Conservation (phyloP, 2,888 invertebrate species). For the Chesias legatella region DNA sequence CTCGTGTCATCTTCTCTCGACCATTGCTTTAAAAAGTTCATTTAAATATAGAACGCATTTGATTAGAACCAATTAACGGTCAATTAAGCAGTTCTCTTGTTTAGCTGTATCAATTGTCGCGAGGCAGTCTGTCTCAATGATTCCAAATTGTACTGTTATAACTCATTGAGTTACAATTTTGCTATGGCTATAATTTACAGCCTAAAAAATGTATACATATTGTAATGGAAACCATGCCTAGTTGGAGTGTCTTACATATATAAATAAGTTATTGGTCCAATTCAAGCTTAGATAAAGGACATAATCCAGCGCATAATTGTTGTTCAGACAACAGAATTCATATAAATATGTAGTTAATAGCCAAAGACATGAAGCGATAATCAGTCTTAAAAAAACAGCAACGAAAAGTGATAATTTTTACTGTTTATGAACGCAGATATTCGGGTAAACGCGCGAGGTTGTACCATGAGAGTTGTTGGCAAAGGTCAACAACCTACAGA, state of each 20-base stretch:
- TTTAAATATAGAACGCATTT: constrained; percentile 78
- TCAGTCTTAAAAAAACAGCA: constrained; percentile 50
- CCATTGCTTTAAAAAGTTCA: constrained; percentile 59
- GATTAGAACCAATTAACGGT: constrained; percentile 76
- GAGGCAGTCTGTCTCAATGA: constrained; percentile 51
- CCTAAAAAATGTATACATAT: too few species aligned
- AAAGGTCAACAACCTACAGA: constrained; percentile 55
- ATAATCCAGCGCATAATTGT: too few species aligned
- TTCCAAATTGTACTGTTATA: constrained; percentile 50
- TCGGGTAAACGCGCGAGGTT: constrained; percentile 31
- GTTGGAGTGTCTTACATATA: too few species aligned
- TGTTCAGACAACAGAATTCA: too few species aligned
- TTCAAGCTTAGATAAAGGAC: too few species aligned
- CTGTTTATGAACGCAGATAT: constrained; percentile 63
- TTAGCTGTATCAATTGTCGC: constrained; percentile 64
- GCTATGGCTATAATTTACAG: too few species aligned
- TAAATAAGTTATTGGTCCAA: too few species aligned
- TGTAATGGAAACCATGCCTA: too few species aligned
- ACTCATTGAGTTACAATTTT: too few species aligned
- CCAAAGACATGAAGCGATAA: too few species aligned
- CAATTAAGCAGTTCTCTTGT: constrained; percentile 72
- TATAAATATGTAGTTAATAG: too few species aligned
- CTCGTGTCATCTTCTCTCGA: constrained; percentile 3
- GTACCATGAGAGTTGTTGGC: constrained; percentile 40
- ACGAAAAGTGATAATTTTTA: constrained; percentile 62